Percentiles rank a stretch among this genome's conserved stretches.
Evolutionary conservation across 2,113 vertebrate species (phyloP).

Genomic region (Geococcyx californianus): DNA sequence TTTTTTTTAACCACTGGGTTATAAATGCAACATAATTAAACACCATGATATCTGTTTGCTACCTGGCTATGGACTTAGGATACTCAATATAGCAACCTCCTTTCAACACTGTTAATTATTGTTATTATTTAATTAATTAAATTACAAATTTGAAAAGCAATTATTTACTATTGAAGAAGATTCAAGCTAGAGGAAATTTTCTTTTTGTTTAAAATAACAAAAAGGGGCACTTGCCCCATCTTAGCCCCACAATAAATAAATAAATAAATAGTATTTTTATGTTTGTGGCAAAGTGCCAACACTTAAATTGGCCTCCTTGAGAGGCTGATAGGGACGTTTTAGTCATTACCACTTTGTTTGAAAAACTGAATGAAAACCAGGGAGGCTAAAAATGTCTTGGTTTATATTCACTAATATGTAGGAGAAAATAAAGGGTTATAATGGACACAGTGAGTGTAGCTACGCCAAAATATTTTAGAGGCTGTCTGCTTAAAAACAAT

Average conservation of each 20-base stretch:
- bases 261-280: constrained; percentile 65
- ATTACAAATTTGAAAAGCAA: constrained; percentile 23
- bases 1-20: background rate
- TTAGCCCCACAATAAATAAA: background rate
- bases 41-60: background rate
- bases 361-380: constrained; percentile 62
- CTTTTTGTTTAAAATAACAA: constrained; percentile 15
- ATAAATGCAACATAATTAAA: background rate
- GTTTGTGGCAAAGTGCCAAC: constrained; percentile 66
- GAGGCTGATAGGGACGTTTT: constrained; percentile 39
- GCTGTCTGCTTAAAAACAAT: background rate
- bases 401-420: constrained; percentile 38
- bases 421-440: constrained; percentile 15
- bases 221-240: background rate
- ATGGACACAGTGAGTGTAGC: background rate
- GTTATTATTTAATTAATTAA: constrained; percentile 41
- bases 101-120: constrained; percentile 44
- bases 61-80: background rate
- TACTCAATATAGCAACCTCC: background rate
- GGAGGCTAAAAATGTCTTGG: constrained; percentile 21
- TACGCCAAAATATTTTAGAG: background rate
- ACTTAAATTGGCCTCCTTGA: constrained; percentile 60
- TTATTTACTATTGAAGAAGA: constrained; percentile 18
- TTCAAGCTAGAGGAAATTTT: background rate
- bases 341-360: constrained; percentile 62